Conservation (phyloP, 2,888 invertebrate genomes). For the Unio delphinus region DNA sequence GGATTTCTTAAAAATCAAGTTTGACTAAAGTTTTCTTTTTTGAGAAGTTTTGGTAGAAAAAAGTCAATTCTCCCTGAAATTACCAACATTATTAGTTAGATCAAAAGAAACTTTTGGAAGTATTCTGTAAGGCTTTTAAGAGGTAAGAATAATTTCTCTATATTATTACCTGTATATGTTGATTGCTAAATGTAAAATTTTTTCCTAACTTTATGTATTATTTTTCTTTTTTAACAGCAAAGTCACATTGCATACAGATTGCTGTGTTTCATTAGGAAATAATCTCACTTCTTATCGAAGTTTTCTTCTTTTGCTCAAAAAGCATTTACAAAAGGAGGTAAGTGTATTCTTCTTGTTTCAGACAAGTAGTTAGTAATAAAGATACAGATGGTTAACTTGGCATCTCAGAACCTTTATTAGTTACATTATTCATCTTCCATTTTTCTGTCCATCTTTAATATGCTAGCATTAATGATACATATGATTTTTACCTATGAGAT, state of each 20-base stretch:
- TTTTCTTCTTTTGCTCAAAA: conserved; percentile 78
- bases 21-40: too few species aligned
- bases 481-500: too few species aligned
- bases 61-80: too few species aligned
- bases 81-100: too few species aligned
- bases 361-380: neutral
- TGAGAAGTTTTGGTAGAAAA: too few species aligned
- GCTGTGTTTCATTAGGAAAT: conserved; percentile 79
- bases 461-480: too few species aligned
- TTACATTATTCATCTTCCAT: neutral
- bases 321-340: conserved; percentile 79
- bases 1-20: too few species aligned
- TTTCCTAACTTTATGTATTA: neutral
- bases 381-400: neutral
- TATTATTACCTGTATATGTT: too few species aligned
- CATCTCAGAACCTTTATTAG: neutral
- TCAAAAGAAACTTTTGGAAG: too few species aligned
- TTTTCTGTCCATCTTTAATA: neutral
- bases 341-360: conserved; percentile 14
- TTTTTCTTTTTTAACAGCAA: conserved; percentile 77
- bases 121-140: too few species aligned
- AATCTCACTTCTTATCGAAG: conserved; percentile 75
- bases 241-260: conserved; percentile 82
- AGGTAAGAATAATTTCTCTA: too few species aligned
- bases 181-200: neutral